Conservation (phyloP, 2,888 invertebrate genomes). For the Heteromurus nitidus region DNA sequence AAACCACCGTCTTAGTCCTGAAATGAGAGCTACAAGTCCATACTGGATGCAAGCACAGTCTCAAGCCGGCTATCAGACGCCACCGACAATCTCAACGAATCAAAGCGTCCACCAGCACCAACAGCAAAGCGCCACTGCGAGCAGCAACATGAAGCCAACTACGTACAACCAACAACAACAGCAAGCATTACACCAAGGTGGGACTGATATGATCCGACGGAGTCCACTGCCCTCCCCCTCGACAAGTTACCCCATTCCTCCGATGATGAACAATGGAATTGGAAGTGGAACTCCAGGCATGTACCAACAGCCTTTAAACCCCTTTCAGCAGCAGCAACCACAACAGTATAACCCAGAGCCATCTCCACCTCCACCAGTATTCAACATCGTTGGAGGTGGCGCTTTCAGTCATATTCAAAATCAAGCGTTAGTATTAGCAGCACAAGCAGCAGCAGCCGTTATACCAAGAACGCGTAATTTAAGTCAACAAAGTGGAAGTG, state of each 20-base stretch:
- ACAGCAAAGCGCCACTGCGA: background rate
- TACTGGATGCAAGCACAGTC: slow-evolving; percentile 61
- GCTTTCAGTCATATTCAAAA: background rate
- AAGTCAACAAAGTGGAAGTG: slow-evolving; percentile 44
- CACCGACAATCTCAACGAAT: slow-evolving; percentile 46
- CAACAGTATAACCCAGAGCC: background rate
- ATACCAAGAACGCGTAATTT: slow-evolving; percentile 10
- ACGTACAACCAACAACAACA: slow-evolving; percentile 31
- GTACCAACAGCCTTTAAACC: slow-evolving; percentile 52
- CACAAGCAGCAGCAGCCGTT: background rate
- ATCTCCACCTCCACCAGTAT: background rate
- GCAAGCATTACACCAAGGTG: slow-evolving; percentile 5
- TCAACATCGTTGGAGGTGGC: slow-evolving; percentile 13
- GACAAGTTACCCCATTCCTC: slow-evolving; percentile 24
- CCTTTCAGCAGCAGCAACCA: slow-evolving; percentile 31
- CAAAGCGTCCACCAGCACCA: slow-evolving; percentile 30
- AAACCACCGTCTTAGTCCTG: slow-evolving; percentile 71
- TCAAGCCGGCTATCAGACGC: slow-evolving; percentile 35
- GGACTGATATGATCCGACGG: slow-evolving; percentile 21
- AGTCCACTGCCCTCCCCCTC: slow-evolving; percentile 66
- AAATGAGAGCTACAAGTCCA: slow-evolving; percentile 70
- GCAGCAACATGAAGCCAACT: slow-evolving; percentile 9
- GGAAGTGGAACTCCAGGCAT: slow-evolving; percentile 35
- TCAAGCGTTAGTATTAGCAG: background rate
- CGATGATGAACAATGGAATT: slow-evolving; percentile 30